Percentiles rank a stretch among this genome's conserved stretches.
phyloP scores from a whole-genome alignment of 2,888 invertebrate genomes.

The Scaptomyza caliginosa region DNA sequence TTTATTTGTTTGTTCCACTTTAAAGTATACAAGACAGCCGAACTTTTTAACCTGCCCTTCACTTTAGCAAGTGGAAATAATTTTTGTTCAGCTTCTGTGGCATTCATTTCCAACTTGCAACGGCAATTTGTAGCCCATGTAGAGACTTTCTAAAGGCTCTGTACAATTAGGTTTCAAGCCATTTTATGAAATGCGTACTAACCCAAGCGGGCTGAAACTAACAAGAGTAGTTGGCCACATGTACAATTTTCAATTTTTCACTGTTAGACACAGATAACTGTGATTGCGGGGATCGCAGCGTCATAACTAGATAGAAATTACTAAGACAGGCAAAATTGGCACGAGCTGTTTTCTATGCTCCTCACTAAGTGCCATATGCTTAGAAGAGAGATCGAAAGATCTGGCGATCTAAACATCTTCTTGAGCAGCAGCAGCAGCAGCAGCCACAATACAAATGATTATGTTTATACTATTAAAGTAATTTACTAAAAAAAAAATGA shows the following conservation, averaged over 20 bases:
- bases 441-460: constrained; percentile 80
- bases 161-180: constrained; percentile 24
- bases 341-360: constrained; percentile 41
- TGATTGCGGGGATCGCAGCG: constrained; percentile 60
- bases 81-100: constrained; percentile 48
- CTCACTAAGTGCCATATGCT: constrained; percentile 51
- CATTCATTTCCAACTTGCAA: constrained; percentile 38
- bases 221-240: constrained; percentile 41
- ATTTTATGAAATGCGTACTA: constrained; percentile 47
- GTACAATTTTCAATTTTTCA: constrained; percentile 76
- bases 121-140: constrained; percentile 23
- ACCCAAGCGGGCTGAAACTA: constrained; percentile 15
- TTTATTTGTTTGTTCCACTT: not conserved
- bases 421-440: constrained; percentile 58
- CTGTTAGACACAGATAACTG: constrained; percentile 76
- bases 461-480: constrained; percentile 83
- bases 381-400: constrained; percentile 7
- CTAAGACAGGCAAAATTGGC: constrained; percentile 47
- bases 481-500: constrained; percentile 76
- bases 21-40: not conserved
- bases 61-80: constrained; percentile 13
- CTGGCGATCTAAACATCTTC: constrained; percentile 12
- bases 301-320: constrained; percentile 74
- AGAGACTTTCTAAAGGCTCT: constrained; percentile 47
- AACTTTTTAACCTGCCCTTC: constrained; percentile 17